A percentile compares a stretch with the other conserved stretches of the same genome.
Evolutionary conservation across 2,113 vertebrate genomes (phyloP).

Genomic region (Rhinichthys klamathensis): DNA sequence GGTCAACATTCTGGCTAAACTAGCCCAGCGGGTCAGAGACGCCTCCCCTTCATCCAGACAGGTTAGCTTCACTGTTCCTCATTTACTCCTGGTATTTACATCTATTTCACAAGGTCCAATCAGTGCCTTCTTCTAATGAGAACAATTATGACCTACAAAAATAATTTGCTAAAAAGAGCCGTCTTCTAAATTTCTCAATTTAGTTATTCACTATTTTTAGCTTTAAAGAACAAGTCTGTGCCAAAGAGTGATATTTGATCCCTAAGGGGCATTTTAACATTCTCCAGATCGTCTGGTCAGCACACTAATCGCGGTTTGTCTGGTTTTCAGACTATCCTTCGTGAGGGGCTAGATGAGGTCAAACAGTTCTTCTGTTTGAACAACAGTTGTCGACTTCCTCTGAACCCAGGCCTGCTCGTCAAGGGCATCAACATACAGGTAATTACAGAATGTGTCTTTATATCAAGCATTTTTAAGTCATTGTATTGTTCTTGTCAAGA

Average conservation of each 20-base stretch:
- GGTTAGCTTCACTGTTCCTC: constrained; percentile 68
- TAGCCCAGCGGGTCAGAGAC: constrained; percentile 89
- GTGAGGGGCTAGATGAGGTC: constrained; percentile 85
- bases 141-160: background rate
- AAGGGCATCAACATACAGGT: constrained; percentile 91
- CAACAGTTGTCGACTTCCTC: constrained; percentile 89
- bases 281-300: background rate
- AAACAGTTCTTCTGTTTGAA: constrained; percentile 87
- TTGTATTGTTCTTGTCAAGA: background rate
- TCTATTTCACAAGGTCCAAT: background rate
- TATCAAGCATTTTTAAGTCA: background rate
- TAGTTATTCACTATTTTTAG: constrained; percentile 6
- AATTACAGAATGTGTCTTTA: constrained; percentile 49
- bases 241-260: constrained; percentile 6
- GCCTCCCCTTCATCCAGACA: constrained; percentile 82
- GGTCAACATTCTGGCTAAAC: constrained; percentile 83
- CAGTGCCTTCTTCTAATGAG: background rate
- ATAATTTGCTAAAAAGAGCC: background rate
- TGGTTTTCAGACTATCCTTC: constrained; percentile 78
- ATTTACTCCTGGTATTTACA: background rate
- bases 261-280: background rate
- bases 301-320: background rate
- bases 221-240: background rate
- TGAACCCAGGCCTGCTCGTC: constrained; percentile 90
- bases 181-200: background rate